Base-by-base conservation (phyloP, 2,888 invertebrate species). In the Arge pagana region DNA sequence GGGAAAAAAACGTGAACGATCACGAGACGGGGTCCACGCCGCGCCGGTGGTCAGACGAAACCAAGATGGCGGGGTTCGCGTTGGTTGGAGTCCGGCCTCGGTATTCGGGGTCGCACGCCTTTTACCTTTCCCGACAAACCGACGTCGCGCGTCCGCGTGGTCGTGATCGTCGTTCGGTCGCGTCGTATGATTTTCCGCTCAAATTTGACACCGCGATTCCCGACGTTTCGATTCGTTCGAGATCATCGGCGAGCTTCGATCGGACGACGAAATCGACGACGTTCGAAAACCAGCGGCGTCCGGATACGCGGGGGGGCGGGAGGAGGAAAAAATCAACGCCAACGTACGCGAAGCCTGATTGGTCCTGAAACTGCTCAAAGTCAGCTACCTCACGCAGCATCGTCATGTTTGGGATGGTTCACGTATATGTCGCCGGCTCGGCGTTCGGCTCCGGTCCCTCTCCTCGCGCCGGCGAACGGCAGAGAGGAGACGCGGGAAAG, bases 351-450 rank as follows among this genome's bases (percentile, higher is more conserved):
- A n/a, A n/a, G 64, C 65, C 68, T 70, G 71, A 72, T 70, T 68
- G 72, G 72, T 70, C 70, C 71, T 70, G 72, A 67, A 72, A 74
- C 70, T 68, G 70, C 69, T 74, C 72, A 72, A 72, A 71, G 65
- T 64, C 71, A 72, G 70, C 71, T 73, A 73, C 71, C 74, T 74
- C 72, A 71, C n/a, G n/a, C 67, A 68, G 63, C 63, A 68, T 68
- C 64, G 66, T 67, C 68, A 62, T 58, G 60, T 65, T 66, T 64
- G 63, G 63, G 62, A 65, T 58, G 53, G 54, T 67, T 61, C 56
- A 59, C 58, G 57, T 57, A 53, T n/a, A n/a, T 53, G 57, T 60
- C 43, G 59, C 58, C 43, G 23, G 43, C 33, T 45, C 43, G 10
- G 6, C 23, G 33, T 13, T 28, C 21, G 33, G n/a, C 18, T 33